These are phyloP conservation scores for Branchipolynoe longqiensis DNA, from an alignment of 2,888 invertebrate species.

Conservation along the genomic window DNA sequence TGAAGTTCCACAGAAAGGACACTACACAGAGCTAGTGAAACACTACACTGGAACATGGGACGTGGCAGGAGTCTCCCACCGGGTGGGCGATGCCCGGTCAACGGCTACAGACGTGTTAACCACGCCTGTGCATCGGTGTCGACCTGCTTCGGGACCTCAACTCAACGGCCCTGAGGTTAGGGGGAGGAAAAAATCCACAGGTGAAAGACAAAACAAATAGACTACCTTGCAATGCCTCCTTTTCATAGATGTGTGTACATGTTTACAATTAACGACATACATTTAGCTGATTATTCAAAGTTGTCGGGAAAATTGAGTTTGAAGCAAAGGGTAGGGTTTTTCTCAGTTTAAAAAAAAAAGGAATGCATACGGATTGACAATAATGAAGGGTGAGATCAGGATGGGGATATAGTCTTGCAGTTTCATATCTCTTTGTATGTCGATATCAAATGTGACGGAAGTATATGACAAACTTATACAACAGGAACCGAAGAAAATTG, in stretches of 20 bases:
- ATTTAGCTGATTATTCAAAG: not conserved
- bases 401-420: conserved; percentile 11
- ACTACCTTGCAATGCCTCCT: no score
- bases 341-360: not conserved
- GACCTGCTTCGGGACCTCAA: no score
- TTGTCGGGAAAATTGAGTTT: not conserved
- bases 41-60: no score
- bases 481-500: conserved; percentile 27
- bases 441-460: conserved; percentile 16
- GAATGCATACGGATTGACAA: not conserved
- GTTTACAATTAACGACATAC: not conserved
- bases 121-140: no score
- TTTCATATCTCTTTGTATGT: not conserved
- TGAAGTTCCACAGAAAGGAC: no score
- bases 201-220: conserved; percentile 5
- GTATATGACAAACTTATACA: conserved; percentile 40
- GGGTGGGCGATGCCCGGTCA: no score
- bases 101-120: no score
- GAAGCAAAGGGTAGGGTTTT: not conserved
- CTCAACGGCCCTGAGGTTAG: no score
- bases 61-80: no score
- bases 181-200: no score
- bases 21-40: no score
- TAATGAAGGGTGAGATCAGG: not conserved
- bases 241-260: no score